phyloP scores from a whole-genome alignment of 1,140 invertebrate species.

The Danaus plexippus region DNA sequence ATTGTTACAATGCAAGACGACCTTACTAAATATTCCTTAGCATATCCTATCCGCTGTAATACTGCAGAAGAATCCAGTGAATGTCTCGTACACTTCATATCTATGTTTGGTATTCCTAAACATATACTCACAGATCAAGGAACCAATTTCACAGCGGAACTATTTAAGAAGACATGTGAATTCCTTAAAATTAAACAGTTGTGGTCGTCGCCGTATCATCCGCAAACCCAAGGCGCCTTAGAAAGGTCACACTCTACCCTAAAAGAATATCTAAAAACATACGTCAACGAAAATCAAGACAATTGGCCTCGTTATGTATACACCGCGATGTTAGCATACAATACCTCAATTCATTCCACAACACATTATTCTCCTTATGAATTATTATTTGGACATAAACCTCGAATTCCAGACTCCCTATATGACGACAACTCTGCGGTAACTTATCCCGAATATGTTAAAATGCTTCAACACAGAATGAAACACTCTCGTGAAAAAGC shows the following conservation, averaged over 20 bases:
- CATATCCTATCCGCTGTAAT: no score
- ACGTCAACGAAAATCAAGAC: conserved; percentile 16
- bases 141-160: conserved; percentile 11
- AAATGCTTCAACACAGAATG: no score
- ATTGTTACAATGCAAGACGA: no score
- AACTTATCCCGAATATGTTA: conserved; percentile 19
- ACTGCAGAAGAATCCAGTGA: no score
- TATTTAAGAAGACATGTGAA: conserved; percentile 11
- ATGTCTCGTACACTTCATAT: conserved; percentile 16
- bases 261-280: conserved; percentile 27
- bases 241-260: conserved; percentile 8
- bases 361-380: conserved; percentile 35
- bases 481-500: conserved; percentile 16
- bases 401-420: conserved; percentile 5
- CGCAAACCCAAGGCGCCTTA: conserved; percentile 9
- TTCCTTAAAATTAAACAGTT: conserved; percentile 17
- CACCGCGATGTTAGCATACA: conserved; percentile 30
- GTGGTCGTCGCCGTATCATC: conserved; percentile 15
- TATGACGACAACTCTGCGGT: conserved; percentile 7
- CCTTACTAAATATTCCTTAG: no score
- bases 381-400: conserved; percentile 37
- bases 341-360: conserved; percentile 31
- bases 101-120: conserved; percentile 15
- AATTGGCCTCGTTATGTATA: conserved; percentile 26
- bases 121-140: conserved; percentile 14